Conservation (phyloP, 2,888 invertebrate genomes). For the Mimas tiliae region DNA sequence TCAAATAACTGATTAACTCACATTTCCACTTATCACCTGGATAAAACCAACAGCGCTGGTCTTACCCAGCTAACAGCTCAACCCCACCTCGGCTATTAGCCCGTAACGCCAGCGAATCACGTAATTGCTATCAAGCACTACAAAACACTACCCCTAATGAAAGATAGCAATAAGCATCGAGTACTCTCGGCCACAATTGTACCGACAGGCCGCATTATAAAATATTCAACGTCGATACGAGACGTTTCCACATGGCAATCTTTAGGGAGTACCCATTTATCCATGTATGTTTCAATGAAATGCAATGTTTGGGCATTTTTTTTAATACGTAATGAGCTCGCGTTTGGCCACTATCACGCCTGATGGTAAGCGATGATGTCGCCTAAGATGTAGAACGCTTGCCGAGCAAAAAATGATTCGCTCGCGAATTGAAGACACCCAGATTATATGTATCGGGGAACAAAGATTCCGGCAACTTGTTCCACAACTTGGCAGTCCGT, state of each 20-base stretch:
- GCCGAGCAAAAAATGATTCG: no score
- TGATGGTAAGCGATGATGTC: no score
- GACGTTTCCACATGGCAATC: slow-evolving; percentile 24
- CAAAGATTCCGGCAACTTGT: no score
- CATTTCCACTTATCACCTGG: background rate
- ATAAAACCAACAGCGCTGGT: background rate
- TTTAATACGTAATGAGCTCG: no score
- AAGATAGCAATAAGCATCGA: background rate
- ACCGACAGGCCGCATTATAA: slow-evolving; percentile 10
- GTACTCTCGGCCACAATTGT: slow-evolving; percentile 6
- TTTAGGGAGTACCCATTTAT: background rate
- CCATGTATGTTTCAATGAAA: no score
- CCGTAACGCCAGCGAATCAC: background rate
- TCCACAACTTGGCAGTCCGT: no score
- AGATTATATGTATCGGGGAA: no score
- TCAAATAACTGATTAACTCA: background rate
- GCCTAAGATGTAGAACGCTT: no score
- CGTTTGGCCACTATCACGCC: no score
- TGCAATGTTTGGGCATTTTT: no score
- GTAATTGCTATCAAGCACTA: background rate
- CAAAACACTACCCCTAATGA: slow-evolving; percentile 2
- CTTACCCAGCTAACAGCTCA: background rate
- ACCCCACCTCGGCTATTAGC: background rate
- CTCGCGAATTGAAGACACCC: no score
- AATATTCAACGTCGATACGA: slow-evolving; percentile 27